Percentiles rank a stretch among this genome's conserved stretches.
phyloP scores from a whole-genome alignment of 2,888 invertebrate genomes.

The Yponomeuta evonymella region DNA sequence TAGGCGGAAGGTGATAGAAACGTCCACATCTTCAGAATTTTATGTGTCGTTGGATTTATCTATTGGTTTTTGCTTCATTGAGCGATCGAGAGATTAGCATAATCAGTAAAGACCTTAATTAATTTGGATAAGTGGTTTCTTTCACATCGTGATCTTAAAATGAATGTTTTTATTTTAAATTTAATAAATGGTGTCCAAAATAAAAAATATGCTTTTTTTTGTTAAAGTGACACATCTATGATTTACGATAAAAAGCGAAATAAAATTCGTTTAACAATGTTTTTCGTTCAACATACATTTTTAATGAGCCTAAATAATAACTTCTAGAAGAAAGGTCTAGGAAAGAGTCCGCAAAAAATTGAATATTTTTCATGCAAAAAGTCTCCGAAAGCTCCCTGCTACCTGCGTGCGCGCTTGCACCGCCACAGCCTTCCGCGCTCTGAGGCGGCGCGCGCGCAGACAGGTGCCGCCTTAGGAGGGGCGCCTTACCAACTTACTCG shows the following conservation, averaged over 20 bases:
- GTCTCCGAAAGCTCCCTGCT: conserved; percentile 3
- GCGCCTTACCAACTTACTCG: conserved; percentile 63
- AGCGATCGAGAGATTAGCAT: not conserved
- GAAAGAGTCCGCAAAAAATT: not conserved
- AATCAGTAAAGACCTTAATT: not conserved
- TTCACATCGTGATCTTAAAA: not conserved
- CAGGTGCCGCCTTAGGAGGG: conserved; percentile 75
- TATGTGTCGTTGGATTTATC: conserved; percentile 4
- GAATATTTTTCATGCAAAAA: not conserved
- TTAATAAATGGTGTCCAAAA: not conserved
- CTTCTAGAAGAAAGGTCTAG: not conserved
- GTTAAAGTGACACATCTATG: too few relatives aligned
- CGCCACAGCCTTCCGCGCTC: conserved; percentile 27
- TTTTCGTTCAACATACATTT: too few relatives aligned
- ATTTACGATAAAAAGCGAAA: too few relatives aligned
- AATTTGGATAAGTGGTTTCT: not conserved
- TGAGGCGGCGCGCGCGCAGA: conserved; percentile 63
- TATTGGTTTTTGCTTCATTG: conserved; percentile 5
- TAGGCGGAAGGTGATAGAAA: conserved; percentile 8
- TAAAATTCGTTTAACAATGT: too few relatives aligned
- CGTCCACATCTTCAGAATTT: not conserved
- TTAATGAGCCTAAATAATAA: too few relatives aligned
- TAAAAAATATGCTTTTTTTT: not conserved
- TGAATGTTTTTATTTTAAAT: not conserved
- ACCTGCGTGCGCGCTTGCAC: conserved; percentile 2